These are phyloP conservation scores for Protosalanx chinensis DNA, from an alignment of 2,797 vertebrate genomes.

Conservation along the genomic window DNA sequence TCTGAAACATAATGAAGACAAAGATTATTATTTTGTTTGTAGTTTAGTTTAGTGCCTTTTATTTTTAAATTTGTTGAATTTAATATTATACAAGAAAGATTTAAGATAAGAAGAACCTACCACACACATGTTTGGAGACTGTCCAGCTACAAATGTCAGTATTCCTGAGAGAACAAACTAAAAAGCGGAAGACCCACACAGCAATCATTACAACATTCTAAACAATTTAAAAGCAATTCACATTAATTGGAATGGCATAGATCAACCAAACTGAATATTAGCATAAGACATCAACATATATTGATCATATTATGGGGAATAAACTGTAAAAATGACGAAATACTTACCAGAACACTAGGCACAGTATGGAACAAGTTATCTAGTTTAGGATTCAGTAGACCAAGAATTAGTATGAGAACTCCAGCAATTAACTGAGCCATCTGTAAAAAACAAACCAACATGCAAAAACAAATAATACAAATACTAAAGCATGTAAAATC, in stretches of 20 bases:
- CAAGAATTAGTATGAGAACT: conserved; percentile 58
- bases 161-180: conserved; percentile 68
- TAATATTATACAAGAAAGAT: not conserved
- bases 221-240: not conserved
- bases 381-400: not conserved
- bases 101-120: conserved; percentile 48
- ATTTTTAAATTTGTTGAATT: not conserved
- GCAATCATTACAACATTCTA: not conserved
- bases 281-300: not conserved
- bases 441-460: conserved; percentile 42
- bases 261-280: too few relatives aligned
- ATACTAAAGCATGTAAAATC: not conserved
- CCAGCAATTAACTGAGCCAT: conserved; percentile 64
- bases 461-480: not conserved
- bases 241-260: not conserved
- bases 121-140: conserved; percentile 62
- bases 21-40: not conserved
- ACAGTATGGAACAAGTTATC: fast-evolving
- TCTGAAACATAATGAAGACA: conserved; percentile 43
- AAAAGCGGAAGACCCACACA: not conserved
- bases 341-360: conserved; percentile 62
- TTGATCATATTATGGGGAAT: not conserved
- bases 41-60: not conserved
- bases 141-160: conserved; percentile 63
- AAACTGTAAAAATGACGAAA: not conserved